Conservation (phyloP, 2,888 invertebrate genomes). For the Torymus aiolomorphi region DNA sequence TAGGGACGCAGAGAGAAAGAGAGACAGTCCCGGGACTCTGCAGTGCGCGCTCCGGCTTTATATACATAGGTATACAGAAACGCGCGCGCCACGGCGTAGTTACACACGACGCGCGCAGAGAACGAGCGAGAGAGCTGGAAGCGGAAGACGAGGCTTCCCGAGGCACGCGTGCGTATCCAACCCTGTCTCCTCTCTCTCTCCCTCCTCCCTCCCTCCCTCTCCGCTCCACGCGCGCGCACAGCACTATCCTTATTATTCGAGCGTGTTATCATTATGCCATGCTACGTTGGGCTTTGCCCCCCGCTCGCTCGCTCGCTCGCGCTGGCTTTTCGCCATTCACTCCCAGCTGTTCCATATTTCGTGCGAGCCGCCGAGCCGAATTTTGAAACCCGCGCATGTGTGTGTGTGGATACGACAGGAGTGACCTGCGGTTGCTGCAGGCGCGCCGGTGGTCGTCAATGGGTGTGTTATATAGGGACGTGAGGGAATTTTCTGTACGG, state of each 20-base stretch:
- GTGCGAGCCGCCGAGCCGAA: slow-evolving; percentile 1
- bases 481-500: too few species aligned
- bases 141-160: slow-evolving; percentile 73
- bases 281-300: slow-evolving; percentile 66
- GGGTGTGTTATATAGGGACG: too few species aligned
- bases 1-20: too few species aligned
- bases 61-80: neutral
- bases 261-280: slow-evolving; percentile 73
- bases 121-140: slow-evolving; percentile 59
- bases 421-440: too few species aligned
- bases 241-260: slow-evolving; percentile 73
- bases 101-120: neutral
- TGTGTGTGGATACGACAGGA: neutral
- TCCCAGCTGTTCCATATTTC: slow-evolving; percentile 51
- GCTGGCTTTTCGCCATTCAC: slow-evolving; percentile 34
- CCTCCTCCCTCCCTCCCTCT: slow-evolving; percentile 51
- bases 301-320: neutral
- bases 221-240: slow-evolving; percentile 57
- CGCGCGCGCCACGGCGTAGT: neutral
- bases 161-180: slow-evolving; percentile 75
- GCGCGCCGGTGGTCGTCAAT: too few species aligned
- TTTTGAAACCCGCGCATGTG: neutral
- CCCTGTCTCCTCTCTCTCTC: slow-evolving; percentile 72
- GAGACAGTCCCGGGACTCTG: too few species aligned
- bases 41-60: neutral